These are phyloP conservation scores for Tretioscincus oriximinensis DNA, from an alignment of 2,113 vertebrate genomes.

Conservation along the genomic window DNA sequence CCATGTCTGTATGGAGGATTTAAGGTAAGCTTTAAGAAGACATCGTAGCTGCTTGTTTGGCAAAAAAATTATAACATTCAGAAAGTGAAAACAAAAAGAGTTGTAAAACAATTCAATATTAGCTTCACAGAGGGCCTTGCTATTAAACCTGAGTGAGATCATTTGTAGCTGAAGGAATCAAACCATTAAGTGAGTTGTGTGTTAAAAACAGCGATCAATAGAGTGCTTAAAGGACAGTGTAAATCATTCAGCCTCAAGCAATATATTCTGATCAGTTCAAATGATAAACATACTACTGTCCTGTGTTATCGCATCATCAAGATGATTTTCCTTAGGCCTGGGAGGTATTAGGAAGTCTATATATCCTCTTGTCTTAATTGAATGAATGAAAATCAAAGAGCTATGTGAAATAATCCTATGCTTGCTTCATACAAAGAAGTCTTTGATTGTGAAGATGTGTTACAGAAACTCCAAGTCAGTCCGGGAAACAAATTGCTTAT, in stretches of 20 bases:
- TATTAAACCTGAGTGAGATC: background rate
- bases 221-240: constrained; percentile 34
- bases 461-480: background rate
- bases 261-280: constrained; percentile 48
- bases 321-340: constrained; percentile 11
- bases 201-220: constrained; percentile 11
- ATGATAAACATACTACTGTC: constrained; percentile 34
- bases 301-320: constrained; percentile 26
- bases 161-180: constrained; percentile 18
- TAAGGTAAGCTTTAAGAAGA: background rate
- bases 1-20: no score
- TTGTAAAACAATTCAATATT: background rate
- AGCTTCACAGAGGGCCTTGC: background rate
- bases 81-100: background rate
- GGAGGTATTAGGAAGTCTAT: constrained; percentile 5
- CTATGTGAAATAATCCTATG: background rate
- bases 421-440: background rate
- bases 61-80: background rate
- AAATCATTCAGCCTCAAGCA: constrained; percentile 45
- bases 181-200: constrained; percentile 42
- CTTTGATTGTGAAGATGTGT: background rate
- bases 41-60: background rate
- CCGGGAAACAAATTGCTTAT: background rate
- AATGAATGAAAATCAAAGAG: constrained; percentile 30
- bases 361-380: constrained; percentile 40